A percentile compares a stretch with the other conserved stretches of the same genome.
Evolutionary conservation across 1,140 invertebrate genomes (phyloP).

Genomic region (Lethocerus indicus): DNA sequence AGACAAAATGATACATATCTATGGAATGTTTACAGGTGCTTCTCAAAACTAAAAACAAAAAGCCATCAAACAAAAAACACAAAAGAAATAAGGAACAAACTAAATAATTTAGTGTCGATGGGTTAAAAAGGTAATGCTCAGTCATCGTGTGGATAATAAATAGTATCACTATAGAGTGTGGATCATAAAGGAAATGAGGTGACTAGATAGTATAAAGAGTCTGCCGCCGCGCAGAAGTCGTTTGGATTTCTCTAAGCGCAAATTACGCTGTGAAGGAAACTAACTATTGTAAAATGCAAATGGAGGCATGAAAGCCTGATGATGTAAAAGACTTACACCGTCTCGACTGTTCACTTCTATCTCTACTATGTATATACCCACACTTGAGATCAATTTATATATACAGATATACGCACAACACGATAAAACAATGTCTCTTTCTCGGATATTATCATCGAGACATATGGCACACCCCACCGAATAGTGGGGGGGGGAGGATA

Average conservation of each 20-base stretch:
- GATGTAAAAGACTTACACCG: constrained; percentile 6
- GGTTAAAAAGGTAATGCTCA: constrained; percentile 5
- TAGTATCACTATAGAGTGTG: constrained; percentile 14
- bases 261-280: not conserved
- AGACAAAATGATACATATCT: constrained; percentile 8
- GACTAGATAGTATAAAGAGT: constrained; percentile 12
- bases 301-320: constrained; percentile 5
- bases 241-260: too few species aligned
- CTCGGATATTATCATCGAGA: constrained; percentile 3
- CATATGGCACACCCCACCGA: constrained; percentile 8
- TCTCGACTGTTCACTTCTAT: constrained; percentile 6
- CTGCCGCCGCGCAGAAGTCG: too few species aligned
- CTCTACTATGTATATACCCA: constrained; percentile 6
- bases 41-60: constrained; percentile 1
- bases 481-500: constrained; percentile 9
- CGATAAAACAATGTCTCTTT: constrained; percentile 10
- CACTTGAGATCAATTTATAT: constrained; percentile 17
- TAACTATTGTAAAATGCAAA: constrained; percentile 7
- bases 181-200: constrained; percentile 10
- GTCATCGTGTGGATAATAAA: constrained; percentile 12
- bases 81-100: constrained; percentile 14
- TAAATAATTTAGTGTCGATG: constrained; percentile 10
- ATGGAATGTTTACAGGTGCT: constrained; percentile 14
- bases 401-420: constrained; percentile 13
- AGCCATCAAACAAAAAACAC: constrained; percentile 6